Percentiles rank a stretch among this genome's conserved stretches.
Evolutionary conservation across 1,140 invertebrate genomes (phyloP).

Genomic region (Leptinotarsa undecemlineata): DNA sequence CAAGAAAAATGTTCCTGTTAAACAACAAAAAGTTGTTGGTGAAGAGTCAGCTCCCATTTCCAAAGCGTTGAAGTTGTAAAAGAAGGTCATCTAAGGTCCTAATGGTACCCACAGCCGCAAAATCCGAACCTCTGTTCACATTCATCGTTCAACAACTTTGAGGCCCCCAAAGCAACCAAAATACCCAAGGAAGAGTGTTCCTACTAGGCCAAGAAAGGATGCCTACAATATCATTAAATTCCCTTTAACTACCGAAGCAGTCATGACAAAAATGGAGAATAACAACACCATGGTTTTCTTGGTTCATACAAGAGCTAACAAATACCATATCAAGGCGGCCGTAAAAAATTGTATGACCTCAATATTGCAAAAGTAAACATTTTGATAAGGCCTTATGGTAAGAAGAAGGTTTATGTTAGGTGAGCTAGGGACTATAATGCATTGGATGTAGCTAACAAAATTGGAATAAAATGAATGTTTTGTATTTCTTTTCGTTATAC

Average conservation of each 20-base stretch:
- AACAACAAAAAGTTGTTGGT: slow-evolving; percentile 58
- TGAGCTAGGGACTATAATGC: slow-evolving; percentile 97
- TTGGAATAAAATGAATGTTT: slow-evolving; percentile 84
- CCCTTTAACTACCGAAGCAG: slow-evolving; percentile 98
- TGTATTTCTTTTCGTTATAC: not conserved
- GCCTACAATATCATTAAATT: slow-evolving; percentile 97
- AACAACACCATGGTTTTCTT: slow-evolving; percentile 99
- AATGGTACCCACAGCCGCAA: slow-evolving; percentile 86
- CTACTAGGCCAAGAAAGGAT: slow-evolving; percentile 91
- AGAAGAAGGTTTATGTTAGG: slow-evolving; percentile 99
- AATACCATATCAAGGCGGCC: slow-evolving; percentile 91
- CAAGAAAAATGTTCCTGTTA: slow-evolving; percentile 62
- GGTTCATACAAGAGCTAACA: slow-evolving; percentile 95
- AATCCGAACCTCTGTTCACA: slow-evolving; percentile 92
- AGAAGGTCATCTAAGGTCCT: slow-evolving; percentile 89
- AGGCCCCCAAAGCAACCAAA: slow-evolving; percentile 88
- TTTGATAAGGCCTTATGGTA: slow-evolving; percentile 93
- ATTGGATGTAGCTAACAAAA: slow-evolving; percentile 99
- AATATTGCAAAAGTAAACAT: slow-evolving; percentile 98
- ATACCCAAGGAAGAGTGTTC: slow-evolving; percentile 93
- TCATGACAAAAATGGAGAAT: slow-evolving; percentile 99
- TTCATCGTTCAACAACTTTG: slow-evolving; percentile 91
- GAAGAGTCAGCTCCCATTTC: slow-evolving; percentile 59
- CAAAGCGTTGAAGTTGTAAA: too few species aligned
- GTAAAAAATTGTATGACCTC: slow-evolving; percentile 99